Evolutionary conservation across 2,113 vertebrate genomes (phyloP).

Genomic region (Peromyscus californicus): DNA sequence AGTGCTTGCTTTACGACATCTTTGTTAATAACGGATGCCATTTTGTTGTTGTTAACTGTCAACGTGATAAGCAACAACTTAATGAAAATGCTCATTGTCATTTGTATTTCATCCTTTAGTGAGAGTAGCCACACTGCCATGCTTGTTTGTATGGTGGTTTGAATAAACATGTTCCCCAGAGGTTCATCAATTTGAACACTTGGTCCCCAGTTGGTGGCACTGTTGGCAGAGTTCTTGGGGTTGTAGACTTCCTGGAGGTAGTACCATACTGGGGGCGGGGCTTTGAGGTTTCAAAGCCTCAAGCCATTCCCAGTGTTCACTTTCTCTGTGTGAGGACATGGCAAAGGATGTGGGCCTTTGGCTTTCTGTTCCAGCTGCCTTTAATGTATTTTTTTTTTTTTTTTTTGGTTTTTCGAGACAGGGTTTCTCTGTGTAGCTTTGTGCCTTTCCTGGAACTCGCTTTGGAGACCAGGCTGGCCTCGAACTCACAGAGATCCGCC

Average conservation of each 20-base stretch:
- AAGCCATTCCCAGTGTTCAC: neutral
- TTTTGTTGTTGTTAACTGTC: neutral
- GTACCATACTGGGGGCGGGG: fast-evolving
- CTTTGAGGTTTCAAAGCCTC: neutral
- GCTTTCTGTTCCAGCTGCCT: neutral
- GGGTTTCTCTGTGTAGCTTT: too few relatives aligned
- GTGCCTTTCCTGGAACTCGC: too few relatives aligned
- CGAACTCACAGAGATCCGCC: too few relatives aligned
- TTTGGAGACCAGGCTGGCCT: too few relatives aligned
- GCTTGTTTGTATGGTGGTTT: neutral
- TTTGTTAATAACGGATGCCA: neutral
- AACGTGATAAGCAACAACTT: too few relatives aligned
- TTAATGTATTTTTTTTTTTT: neutral
- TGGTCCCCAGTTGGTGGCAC: neutral
- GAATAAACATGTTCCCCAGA: neutral
- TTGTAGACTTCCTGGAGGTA: neutral
- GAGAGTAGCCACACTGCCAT: neutral
- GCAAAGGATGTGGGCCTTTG: neutral
- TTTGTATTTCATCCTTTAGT: neutral
- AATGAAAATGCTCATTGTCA: neutral
- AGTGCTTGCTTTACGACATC: neutral
- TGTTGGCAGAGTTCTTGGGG: neutral
- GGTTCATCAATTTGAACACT: neutral
- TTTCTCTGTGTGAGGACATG: neutral
- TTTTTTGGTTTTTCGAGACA: too few relatives aligned